phyloP scores from a whole-genome alignment of 2,888 invertebrate species.

The Habroteleia sp. region DNA sequence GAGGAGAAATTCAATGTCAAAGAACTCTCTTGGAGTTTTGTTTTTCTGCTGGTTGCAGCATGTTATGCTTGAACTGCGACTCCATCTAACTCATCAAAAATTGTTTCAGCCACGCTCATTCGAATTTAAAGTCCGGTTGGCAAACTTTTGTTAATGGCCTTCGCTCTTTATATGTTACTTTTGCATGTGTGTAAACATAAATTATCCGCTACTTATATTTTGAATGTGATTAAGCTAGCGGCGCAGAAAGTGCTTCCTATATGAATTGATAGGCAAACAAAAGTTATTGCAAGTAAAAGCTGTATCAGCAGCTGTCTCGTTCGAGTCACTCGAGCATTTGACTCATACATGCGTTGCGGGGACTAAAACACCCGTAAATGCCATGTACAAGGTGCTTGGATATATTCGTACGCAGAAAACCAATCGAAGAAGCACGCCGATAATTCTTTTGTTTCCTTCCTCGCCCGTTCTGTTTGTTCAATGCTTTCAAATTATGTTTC shows the following conservation, averaged over 20 bases:
- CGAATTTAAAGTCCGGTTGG: constrained; percentile 32
- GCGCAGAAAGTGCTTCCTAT: background rate
- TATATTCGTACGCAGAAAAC: constrained; percentile 47
- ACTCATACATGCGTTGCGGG: constrained; percentile 54
- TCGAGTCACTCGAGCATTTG: constrained; percentile 38
- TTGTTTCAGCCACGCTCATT: constrained; percentile 43
- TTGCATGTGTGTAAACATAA: constrained; percentile 1
- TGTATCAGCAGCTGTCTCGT: constrained; percentile 52
- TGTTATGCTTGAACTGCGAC: constrained; percentile 33
- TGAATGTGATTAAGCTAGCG: too few species aligned
- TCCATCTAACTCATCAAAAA: constrained; percentile 35
- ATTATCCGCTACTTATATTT: background rate
- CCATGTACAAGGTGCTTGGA: constrained; percentile 55
- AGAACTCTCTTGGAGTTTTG: constrained; percentile 42
- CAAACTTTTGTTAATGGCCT: constrained; percentile 19
- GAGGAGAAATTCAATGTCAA: constrained; percentile 55
- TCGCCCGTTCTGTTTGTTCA: too few species aligned
- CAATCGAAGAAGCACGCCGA: constrained; percentile 47
- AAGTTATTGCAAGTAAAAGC: constrained; percentile 35
- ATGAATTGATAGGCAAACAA: background rate
- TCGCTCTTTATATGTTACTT: too few species aligned
- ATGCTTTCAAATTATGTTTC: too few species aligned
- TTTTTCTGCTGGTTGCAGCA: constrained; percentile 39
- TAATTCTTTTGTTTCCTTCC: too few species aligned
- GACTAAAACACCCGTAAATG: constrained; percentile 55